These are phyloP conservation scores for Amphiprion clarkii DNA, from an alignment of 2,797 vertebrate species.

Conservation along the genomic window DNA sequence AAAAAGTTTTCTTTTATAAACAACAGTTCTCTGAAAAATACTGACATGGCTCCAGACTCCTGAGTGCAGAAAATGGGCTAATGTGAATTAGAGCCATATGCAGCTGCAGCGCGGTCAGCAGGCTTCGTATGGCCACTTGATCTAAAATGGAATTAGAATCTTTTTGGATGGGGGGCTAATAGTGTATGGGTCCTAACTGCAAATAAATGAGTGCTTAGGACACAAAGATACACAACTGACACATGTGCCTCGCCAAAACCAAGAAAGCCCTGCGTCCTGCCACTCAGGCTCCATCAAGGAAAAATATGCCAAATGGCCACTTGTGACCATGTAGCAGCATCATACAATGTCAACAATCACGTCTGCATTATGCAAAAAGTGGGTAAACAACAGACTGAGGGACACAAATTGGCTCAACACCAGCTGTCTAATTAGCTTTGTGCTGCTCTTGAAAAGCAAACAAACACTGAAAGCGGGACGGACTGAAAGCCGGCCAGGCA, in stretches of 20 bases:
- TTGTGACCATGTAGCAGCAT: constrained; percentile 68
- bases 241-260: constrained; percentile 27
- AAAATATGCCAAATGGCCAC: constrained; percentile 75
- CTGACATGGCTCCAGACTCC: constrained; percentile 12
- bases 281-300: constrained; percentile 39
- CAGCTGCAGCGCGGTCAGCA: constrained; percentile 14
- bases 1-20: background rate
- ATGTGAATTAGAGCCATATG: constrained; percentile 23
- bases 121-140: constrained; percentile 38
- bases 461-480: constrained; percentile 75
- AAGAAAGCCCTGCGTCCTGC: constrained; percentile 29
- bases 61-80: constrained; percentile 14
- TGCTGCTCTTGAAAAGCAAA: constrained; percentile 86
- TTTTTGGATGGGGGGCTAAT: constrained; percentile 40
- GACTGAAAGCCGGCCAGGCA: constrained; percentile 79
- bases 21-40: background rate
- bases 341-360: constrained; percentile 79
- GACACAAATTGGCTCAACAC: constrained; percentile 83
- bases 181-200: constrained; percentile 49
- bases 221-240: constrained; percentile 37
- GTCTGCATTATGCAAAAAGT: constrained; percentile 83
- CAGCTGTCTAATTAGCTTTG: constrained; percentile 88
- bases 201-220: constrained; percentile 40
- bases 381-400: constrained; percentile 85
- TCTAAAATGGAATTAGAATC: constrained; percentile 44